Base-by-base conservation (phyloP, 1,140 invertebrate species). In the Zaprionus ornatus region DNA sequence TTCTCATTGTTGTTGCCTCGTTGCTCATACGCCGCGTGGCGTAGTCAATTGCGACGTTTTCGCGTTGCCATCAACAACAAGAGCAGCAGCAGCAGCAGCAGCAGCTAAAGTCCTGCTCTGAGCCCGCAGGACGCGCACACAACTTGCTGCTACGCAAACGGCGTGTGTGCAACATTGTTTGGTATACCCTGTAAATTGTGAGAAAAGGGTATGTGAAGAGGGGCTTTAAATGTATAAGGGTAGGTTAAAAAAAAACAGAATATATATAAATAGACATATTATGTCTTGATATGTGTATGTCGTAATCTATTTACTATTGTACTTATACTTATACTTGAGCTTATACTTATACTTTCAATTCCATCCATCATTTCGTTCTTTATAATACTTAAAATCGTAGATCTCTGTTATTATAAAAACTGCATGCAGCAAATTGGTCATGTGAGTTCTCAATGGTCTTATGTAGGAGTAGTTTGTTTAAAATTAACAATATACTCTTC, bases 1-100 rank as follows among this genome's bases (percentile, higher is more conserved):
- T 27, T 76, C 52, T 68, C 62, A 50, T 50, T 70, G 50, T 45
- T 64, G 35, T 63, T 77, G 65, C 68, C 74, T 63, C 71, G 66
- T 79, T 82, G 79, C 79, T 86, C 83, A 86, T 86, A 86, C 83
- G 82, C 79, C 83, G 65, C 69, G 78, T 87, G 79, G 84, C 68
- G 74, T 61, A 59, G 32, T 35, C 66, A 63, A 70, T 63, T 77
- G 71, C 70, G 61, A 75, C 84, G 70, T 74, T 88, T 88, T 80
- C 85, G 84, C 85, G 74, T 65, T 81, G 77, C 68, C 63, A 63
- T 73, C 74, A 73, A 32, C 70, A 73, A 42, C 63, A 65, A 35
- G 55, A 61, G 10, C 48, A 42, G 19, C 64, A 48, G 27, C 27
- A 50, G 61, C 27, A 50, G 61, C 69, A 57, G n/a, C 55, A n/a